Evolutionary conservation across 2,797 vertebrate genomes (phyloP).

Genomic region (Zalophus californianus): DNA sequence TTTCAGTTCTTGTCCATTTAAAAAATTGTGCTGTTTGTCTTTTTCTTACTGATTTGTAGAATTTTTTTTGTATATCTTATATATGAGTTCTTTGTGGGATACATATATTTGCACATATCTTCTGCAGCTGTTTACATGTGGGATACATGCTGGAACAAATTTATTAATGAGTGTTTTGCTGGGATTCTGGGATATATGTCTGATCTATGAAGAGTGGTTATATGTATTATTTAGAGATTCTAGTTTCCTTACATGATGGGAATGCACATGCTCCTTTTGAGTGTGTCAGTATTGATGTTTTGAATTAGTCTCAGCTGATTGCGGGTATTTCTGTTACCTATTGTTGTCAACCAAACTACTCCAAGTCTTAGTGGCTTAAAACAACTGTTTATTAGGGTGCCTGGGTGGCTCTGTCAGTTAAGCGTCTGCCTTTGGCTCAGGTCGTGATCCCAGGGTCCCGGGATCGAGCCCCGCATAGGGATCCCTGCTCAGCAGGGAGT

Average conservation of each 20-base stretch:
- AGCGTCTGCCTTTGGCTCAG: background rate
- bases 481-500: background rate
- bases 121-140: background rate
- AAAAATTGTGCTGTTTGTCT: background rate
- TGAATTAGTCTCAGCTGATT: constrained; percentile 68
- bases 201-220: background rate
- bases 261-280: constrained; percentile 48
- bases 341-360: background rate
- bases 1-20: background rate
- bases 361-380: background rate
- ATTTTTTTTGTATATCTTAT: background rate
- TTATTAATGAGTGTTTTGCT: background rate
- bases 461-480: background rate
- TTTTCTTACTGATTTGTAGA: constrained; percentile 1
- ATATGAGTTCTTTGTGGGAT: constrained; percentile 23
- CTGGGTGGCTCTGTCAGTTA: background rate
- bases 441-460: background rate
- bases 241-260: background rate
- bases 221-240: constrained; percentile 35
- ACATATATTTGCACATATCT: background rate
- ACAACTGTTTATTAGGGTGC: background rate
- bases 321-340: constrained; percentile 6
- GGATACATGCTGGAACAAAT: background rate
- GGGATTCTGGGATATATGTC: constrained; percentile 72
- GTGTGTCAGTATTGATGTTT: constrained; percentile 77